These are phyloP conservation scores for Bombyx mori DNA, from an alignment of 1,140 invertebrate genomes.

Conservation along the genomic window ASM3026992v2 NC_085131.1:11391001-11391500, in stretches of 20 bases:
- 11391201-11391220: background rate
- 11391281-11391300: background rate
- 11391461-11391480: slow-evolving; percentile 8
- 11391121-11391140: too few species aligned
- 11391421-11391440: slow-evolving; percentile 5
- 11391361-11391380: slow-evolving; percentile 1
- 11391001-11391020: too few species aligned
- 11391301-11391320: background rate
- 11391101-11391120: too few species aligned
- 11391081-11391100: too few species aligned
- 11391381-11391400: slow-evolving; percentile 9
- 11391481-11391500: background rate
- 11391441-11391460: slow-evolving; percentile 14
- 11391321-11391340: too few species aligned
- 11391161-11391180: background rate
- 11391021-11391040: too few species aligned
- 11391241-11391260: background rate
- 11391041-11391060: too few species aligned
- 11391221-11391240: background rate
- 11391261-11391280: background rate
- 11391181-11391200: background rate
- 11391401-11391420: slow-evolving; percentile 11
- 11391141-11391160: too few species aligned
- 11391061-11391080: too few species aligned
- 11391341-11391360: background rate